Base-by-base conservation (phyloP, 2,113 vertebrate genomes). In the Nymphicus hollandicus region DNA sequence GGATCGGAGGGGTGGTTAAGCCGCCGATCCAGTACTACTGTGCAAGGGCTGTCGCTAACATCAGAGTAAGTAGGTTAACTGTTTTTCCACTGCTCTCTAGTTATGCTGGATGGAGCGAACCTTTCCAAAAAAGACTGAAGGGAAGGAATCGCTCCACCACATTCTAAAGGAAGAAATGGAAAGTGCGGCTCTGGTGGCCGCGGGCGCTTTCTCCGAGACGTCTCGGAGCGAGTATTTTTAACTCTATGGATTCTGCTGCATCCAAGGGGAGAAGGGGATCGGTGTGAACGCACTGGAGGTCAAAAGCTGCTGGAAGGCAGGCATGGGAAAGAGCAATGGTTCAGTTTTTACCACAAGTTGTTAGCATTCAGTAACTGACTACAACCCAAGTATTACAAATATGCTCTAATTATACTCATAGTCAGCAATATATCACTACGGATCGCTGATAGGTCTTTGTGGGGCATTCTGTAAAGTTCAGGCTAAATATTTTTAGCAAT, bases 401-500 rank as follows among this genome's bases (percentile, higher is more conserved):
- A 98, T 98, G 98, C 96, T 97, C 97, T 98, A 98, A 98, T 98
- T 98, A 97, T 98, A 98, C 88, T 97, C 95, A 14, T 86, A 96
- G 86, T 92, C 96, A 97, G 97, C 95, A 96, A 97, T 98, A 97
- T 98, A 98, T 98, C 96, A 97, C 95, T 96, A 85, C 97, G 97
- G 97, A 98, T 97, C 22, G 55, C 94, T 89, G 97, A 98, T 98
- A 97, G 96, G 61, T 97, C 97, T 98, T 98, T 82, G 86, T 97
- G 96, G 95, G 96, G 91, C 96, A 95, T 96, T 98, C 98, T 98
- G 93, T 97, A 96, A 96, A 97, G 97, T 97, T 98, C 97, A 97
- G 96, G 97, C 96, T 95, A 98, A 98, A 98, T 98, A 99, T 98
- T 98, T 98, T 98, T 98, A 98, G 98, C 97, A 96, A 97, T 87